Percentiles rank a stretch among this genome's conserved stretches.
phyloP scores from a whole-genome alignment of 1,140 invertebrate species.

The Agrypnia vestita region DNA sequence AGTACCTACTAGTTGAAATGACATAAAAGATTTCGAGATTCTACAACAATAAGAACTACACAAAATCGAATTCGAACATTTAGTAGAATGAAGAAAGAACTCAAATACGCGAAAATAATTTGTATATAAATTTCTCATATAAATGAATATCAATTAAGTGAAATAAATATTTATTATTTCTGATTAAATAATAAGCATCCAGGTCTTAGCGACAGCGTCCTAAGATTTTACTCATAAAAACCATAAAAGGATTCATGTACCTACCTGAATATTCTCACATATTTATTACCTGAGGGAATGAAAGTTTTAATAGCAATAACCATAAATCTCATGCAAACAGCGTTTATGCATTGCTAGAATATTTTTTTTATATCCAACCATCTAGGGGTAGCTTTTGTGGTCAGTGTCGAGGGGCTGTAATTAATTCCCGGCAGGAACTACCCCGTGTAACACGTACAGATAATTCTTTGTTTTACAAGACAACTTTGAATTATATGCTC shows the following conservation, averaged over 20 bases:
- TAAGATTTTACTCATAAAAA: not conserved
- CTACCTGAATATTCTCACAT: slow-evolving; percentile 17
- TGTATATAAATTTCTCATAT: no score
- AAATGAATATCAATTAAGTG: no score
- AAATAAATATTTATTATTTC: no score
- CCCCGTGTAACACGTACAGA: slow-evolving; percentile 13
- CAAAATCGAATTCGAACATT: no score
- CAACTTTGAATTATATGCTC: slow-evolving; percentile 11
- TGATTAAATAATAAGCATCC: no score
- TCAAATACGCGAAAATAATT: no score
- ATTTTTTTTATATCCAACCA: not conserved
- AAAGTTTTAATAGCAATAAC: slow-evolving; percentile 25
- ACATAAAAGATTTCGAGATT: no score
- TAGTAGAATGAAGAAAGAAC: no score
- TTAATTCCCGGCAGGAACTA: slow-evolving; percentile 21
- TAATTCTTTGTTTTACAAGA: slow-evolving; percentile 31
- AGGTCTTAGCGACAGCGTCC: no score
- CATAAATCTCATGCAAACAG: slow-evolving; percentile 21
- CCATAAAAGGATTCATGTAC: not conserved
- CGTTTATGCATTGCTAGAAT: slow-evolving; percentile 5
- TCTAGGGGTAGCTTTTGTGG: slow-evolving; percentile 20
- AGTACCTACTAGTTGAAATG: no score
- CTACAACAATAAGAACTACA: no score
- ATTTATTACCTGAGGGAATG: slow-evolving; percentile 11
- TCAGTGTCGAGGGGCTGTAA: slow-evolving; percentile 23